Percentiles rank a stretch among this genome's conserved stretches.
Conservation (phyloP, 1,140 invertebrate species). For the Drosophila jambulina region DNA sequence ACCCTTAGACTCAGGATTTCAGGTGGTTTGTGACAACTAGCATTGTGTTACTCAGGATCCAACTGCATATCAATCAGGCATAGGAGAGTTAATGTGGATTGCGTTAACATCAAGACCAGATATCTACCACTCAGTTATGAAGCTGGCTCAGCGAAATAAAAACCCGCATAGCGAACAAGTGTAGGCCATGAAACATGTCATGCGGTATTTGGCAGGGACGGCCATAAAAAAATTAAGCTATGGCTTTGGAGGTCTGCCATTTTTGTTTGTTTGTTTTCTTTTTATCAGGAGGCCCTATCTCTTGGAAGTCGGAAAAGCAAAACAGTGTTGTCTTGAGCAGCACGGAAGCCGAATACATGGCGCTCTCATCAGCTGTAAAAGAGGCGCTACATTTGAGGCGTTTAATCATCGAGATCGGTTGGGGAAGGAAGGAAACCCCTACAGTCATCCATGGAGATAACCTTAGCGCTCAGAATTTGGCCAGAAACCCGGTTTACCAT, state of each 20-base stretch:
- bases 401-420: not conserved
- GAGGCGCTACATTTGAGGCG: conserved; percentile 21
- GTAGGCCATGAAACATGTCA: not conserved
- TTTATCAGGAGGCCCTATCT: conserved; percentile 46
- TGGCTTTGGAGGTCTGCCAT: not conserved
- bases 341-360: conserved; percentile 80
- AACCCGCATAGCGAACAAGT: conserved; percentile 8
- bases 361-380: conserved; percentile 51
- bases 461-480: not conserved
- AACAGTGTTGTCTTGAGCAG: conserved; percentile 63
- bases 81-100: conserved; percentile 6
- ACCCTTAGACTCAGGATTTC: conserved; percentile 8
- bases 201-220: conserved; percentile 7
- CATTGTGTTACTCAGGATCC: not conserved
- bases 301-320: conserved; percentile 80
- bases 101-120: conserved; percentile 9
- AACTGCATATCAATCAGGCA: not conserved
- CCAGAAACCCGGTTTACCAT: not conserved
- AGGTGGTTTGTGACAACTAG: conserved; percentile 1
- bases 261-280: conserved; percentile 40
- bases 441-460: not conserved
- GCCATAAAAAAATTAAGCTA: conserved; percentile 3
- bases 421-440: not conserved
- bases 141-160: conserved; percentile 9
- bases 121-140: conserved; percentile 3